phyloP scores from a whole-genome alignment of 2,113 vertebrate species.

The Rhinichthys klamathensis region DNA sequence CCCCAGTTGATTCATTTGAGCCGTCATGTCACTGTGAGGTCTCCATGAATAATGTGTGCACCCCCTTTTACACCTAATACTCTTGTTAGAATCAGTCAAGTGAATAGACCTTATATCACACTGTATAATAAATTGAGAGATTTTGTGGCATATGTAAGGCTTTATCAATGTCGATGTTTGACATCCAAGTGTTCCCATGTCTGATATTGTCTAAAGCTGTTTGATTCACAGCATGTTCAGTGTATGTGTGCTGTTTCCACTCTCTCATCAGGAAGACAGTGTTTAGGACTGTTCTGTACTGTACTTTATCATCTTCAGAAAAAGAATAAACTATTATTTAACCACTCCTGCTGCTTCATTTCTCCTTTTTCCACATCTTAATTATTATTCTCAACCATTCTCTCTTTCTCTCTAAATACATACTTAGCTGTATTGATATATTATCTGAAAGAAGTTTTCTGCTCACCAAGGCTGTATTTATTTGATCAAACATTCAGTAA shows the following conservation, averaged over 20 bases:
- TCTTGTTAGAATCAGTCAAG: slow-evolving; percentile 12
- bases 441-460: neutral
- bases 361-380: neutral
- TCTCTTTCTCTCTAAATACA: neutral
- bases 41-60: slow-evolving; percentile 3
- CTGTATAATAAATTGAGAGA: neutral
- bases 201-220: slow-evolving; percentile 37
- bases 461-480: neutral
- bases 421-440: neutral
- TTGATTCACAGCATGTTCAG: slow-evolving; percentile 32
- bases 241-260: slow-evolving; percentile 14
- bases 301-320: slow-evolving; percentile 9
- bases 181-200: slow-evolving; percentile 31
- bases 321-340: slow-evolving; percentile 46
- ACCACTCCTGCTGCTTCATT: neutral
- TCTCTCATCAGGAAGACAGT: neutral
- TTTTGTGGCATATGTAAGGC: slow-evolving; percentile 36
- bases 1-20: neutral
- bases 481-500: neutral
- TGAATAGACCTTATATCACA: slow-evolving; percentile 7
- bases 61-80: neutral
- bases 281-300: slow-evolving; percentile 19
- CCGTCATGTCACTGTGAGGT: slow-evolving; percentile 26
- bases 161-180: slow-evolving; percentile 22
- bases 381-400: neutral